These are phyloP conservation scores for Bradypus variegatus DNA, from an alignment of 2,797 vertebrate genomes.

Conservation along the genomic window DNA sequence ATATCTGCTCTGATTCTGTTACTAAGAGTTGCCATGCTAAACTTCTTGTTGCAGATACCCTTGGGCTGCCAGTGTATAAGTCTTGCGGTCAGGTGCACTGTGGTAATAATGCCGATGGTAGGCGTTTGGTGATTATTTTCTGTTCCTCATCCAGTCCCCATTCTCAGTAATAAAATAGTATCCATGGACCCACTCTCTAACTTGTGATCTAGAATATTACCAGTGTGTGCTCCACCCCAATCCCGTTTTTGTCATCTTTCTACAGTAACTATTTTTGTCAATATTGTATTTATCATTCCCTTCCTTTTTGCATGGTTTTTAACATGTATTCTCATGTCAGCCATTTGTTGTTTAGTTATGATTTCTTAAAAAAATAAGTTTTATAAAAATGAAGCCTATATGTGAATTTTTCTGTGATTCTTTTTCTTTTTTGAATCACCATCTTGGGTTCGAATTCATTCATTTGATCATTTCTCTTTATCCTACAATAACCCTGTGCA, in stretches of 20 bases:
- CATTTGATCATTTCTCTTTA: neutral
- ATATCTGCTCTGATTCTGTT: neutral
- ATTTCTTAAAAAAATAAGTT: neutral
- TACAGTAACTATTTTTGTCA: neutral
- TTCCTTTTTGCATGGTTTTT: neutral
- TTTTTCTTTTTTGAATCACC: neutral
- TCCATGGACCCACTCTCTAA: neutral
- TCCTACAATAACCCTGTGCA: neutral
- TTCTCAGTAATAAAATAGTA: slow-evolving; percentile 1
- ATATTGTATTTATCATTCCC: neutral
- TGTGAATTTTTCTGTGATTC: neutral
- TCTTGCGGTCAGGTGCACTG: neutral
- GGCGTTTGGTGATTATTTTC: neutral
- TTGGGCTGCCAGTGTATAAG: neutral
- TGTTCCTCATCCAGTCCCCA: neutral
- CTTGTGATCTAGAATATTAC: neutral
- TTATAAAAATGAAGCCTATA: neutral
- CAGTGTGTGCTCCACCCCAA: neutral
- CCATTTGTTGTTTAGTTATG: neutral
- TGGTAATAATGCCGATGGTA: neutral
- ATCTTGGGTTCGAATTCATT: neutral
- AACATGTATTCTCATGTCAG: neutral
- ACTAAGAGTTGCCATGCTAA: neutral
- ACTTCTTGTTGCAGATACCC: neutral
- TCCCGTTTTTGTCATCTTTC: neutral